phyloP scores from a whole-genome alignment of 2,797 vertebrate genomes.

The Odontamblyopus lacepedii region DNA sequence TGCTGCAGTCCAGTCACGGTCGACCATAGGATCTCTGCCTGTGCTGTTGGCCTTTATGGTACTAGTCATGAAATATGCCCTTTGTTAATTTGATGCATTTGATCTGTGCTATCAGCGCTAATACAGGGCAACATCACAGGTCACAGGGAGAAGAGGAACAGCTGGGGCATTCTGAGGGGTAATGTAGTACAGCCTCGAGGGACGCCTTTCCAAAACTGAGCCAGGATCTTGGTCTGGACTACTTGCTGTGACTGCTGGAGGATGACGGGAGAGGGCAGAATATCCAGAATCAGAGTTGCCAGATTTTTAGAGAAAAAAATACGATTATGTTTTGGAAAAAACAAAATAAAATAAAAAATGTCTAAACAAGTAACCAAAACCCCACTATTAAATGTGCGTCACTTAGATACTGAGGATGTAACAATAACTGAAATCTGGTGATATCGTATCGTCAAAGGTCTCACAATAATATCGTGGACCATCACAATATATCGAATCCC shows the following conservation, averaged over 20 bases:
- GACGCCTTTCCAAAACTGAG: not conserved
- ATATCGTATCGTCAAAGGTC: too few species aligned
- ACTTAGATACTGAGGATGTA: too few species aligned
- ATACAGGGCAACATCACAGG: not conserved
- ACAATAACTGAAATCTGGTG: too few species aligned
- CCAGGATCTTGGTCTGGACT: not conserved
- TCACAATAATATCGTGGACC: too few species aligned
- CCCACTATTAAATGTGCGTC: too few species aligned
- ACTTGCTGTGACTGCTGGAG: not conserved
- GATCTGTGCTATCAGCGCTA: not conserved
- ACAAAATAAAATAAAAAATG: too few species aligned
- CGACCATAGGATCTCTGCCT: not conserved
- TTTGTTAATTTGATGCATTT: not conserved
- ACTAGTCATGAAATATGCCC: constrained; percentile 1
- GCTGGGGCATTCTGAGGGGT: not conserved
- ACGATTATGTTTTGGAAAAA: too few species aligned
- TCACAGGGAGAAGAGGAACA: not conserved
- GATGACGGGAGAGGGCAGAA: not conserved
- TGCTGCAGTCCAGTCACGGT: not conserved
- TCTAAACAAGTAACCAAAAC: not conserved
- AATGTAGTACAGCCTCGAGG: not conserved
- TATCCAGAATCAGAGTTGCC: not conserved
- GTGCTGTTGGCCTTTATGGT: not conserved
- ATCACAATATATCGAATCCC: too few species aligned
- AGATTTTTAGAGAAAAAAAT: not conserved